Evolutionary conservation across 2,888 invertebrate species (phyloP), one percentile per base, ranked within the genome.

Genomic region (Morinoia aosen): DNA sequence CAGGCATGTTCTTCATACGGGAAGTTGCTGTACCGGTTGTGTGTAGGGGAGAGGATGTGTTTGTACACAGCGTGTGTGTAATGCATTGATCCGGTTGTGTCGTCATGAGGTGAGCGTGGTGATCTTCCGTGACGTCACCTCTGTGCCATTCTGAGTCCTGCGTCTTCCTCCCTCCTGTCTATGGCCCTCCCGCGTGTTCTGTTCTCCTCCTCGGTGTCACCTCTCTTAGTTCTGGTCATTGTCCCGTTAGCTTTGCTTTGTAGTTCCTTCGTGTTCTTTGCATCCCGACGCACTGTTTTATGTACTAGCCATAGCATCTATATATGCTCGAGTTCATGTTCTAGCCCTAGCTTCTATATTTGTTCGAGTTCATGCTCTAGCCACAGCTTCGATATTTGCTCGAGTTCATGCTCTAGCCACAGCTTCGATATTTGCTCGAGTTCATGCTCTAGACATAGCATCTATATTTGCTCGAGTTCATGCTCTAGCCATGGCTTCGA

Each of bases 51-150:
- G 76, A 76, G 76, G 8, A 48, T 48, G 48, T 48, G 25, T 8
- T 10, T 25, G 76, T 33, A 76, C 76, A 76, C 76, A 33, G 33
- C 76, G 25, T 61, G 61, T 61, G 61, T 76, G 76, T 76, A 76
- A 76, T 33, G 76, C 76, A 76, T 76, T 76, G 76, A 76, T 76
- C 76, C 76, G 76, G 25, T 61, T 76, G 25, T 76, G 76, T 76
- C 76, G 76, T 76, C 76, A 76, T 33, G 76, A 76, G 76, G 76
- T 76, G 76, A 33, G 76, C 76, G 76, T 76, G 76, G 76, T 76
- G 76, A 76, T 76, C 19, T 76, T 76, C 76, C 33, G 76, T 76
- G 76, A 76, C 76, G 76, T 76, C 76, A 76, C 33, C 76, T 48
- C 48, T 10, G 19, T 76, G 76, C 33, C 76, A 76, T 76, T 76